Evolutionary conservation across 2,888 invertebrate species (phyloP).

Genomic region (Caradrina clavipalpis): DNA sequence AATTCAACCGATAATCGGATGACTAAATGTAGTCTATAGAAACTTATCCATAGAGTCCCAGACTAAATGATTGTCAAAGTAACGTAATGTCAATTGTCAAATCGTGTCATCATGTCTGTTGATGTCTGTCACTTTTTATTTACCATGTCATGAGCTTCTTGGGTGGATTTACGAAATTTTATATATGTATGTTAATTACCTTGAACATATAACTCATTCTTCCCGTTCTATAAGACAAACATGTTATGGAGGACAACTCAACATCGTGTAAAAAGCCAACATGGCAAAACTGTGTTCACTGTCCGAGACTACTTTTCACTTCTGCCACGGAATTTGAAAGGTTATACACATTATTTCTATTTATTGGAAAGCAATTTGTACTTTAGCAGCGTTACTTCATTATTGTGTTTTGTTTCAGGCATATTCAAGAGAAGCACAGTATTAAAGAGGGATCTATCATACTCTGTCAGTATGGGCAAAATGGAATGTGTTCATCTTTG

Average conservation of each 20-base stretch:
- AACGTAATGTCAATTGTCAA: conserved; percentile 32
- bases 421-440: conserved; percentile 95
- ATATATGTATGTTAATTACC: conserved; percentile 37
- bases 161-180: conserved; percentile 64
- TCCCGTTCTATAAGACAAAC: conserved; percentile 70
- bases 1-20: too few relatives aligned
- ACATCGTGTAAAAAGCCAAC: conserved; percentile 81
- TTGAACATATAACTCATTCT: conserved; percentile 45
- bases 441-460: conserved; percentile 96
- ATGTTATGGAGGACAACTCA: conserved; percentile 89
- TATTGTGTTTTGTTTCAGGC: conserved; percentile 88
- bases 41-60: too few relatives aligned
- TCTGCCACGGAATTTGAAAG: conserved; percentile 91
- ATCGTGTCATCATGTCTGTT: conserved; percentile 48
- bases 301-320: conserved; percentile 91
- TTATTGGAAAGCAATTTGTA: conserved; percentile 11
- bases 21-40: too few relatives aligned
- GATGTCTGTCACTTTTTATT: conserved; percentile 58
- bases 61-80: not conserved
- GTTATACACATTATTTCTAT: conserved; percentile 75
- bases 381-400: conserved; percentile 6
- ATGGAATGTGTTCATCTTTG: conserved; percentile 96
- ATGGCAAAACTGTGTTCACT: conserved; percentile 92
- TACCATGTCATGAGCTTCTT: conserved; percentile 63
- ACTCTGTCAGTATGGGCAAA: conserved; percentile 96